Conservation (phyloP, 2,888 invertebrate species). For the Aphelenchoides bicaudatus region DNA sequence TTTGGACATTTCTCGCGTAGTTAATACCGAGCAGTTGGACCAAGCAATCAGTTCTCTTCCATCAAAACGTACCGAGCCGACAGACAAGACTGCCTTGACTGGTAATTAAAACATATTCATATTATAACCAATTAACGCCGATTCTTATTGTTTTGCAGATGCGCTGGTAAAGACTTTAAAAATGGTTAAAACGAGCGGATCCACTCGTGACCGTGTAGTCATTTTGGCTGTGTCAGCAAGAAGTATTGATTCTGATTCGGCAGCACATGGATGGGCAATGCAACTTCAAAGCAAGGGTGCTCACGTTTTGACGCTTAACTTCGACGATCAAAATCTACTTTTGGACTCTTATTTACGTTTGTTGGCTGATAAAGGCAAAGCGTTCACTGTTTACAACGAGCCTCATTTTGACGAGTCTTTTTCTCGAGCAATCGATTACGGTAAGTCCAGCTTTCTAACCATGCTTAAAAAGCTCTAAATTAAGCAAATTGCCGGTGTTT, state of each 20-base stretch:
- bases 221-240: neutral
- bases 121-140: too few species aligned
- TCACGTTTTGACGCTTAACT: neutral
- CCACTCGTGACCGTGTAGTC: neutral
- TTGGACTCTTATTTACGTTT: neutral
- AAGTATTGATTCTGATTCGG: neutral
- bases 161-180: neutral
- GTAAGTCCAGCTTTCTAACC: neutral
- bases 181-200: neutral
- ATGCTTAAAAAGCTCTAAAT: neutral
- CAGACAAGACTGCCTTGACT: neutral
- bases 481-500: neutral
- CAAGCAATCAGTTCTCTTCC: neutral
- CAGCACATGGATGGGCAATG: neutral
- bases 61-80: neutral
- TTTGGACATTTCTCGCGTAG: neutral
- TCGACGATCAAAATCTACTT: neutral
- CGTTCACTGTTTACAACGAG: neutral
- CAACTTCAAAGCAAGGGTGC: neutral
- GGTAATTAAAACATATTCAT: too few species aligned
- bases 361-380: neutral
- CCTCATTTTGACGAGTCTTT: neutral
- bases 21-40: neutral
- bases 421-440: neutral
- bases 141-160: too few species aligned